Conservation (phyloP, 2,797 vertebrate genomes). For the Enteromius thamalakanensis region DNA sequence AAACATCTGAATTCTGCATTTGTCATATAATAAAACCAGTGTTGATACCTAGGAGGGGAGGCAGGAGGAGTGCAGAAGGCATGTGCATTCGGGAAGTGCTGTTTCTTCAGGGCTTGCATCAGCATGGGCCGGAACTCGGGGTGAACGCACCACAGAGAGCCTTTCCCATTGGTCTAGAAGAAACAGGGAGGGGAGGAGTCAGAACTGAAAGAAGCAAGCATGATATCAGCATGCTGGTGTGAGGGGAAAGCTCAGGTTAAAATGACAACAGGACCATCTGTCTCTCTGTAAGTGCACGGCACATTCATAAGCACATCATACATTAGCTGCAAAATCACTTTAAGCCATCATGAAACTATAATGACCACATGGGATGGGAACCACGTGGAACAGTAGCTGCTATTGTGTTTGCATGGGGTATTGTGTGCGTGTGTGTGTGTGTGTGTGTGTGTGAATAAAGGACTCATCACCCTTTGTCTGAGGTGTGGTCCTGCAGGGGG, state of each 20-base stretch:
- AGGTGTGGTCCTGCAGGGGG: slow-evolving; percentile 69
- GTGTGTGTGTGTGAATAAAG: slow-evolving; percentile 41
- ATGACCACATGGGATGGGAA: not conserved
- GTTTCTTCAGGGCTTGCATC: slow-evolving; percentile 97
- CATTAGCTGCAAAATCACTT: not conserved
- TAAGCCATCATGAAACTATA: slow-evolving; percentile 1
- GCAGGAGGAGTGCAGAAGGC: slow-evolving; percentile 91
- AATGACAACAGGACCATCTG: slow-evolving; percentile 41
- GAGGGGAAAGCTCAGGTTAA: slow-evolving; percentile 36
- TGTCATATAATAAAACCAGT: not conserved
- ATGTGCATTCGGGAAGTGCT: slow-evolving; percentile 92
- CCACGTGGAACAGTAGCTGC: not conserved
- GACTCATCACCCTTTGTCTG: slow-evolving; percentile 59
- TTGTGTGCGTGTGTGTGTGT: not conserved
- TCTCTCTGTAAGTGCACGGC: slow-evolving; percentile 5
- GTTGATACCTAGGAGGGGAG: slow-evolving; percentile 87
- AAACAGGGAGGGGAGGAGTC: slow-evolving; percentile 48
- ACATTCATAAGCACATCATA: slow-evolving; percentile 9
- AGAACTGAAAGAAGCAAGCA: slow-evolving; percentile 48
- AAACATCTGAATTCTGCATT: slow-evolving; percentile 1
- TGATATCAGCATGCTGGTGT: slow-evolving; percentile 39
- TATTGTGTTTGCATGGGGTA: not conserved
- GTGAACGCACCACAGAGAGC: slow-evolving; percentile 97
- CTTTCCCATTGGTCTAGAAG: slow-evolving; percentile 94
- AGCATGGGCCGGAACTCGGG: slow-evolving; percentile 97